A percentile compares a stretch with the other conserved stretches of the same genome.
These are phyloP conservation scores for Corapipo altera DNA, from an alignment of 2,113 vertebrate species.

Conservation along the genomic window DNA sequence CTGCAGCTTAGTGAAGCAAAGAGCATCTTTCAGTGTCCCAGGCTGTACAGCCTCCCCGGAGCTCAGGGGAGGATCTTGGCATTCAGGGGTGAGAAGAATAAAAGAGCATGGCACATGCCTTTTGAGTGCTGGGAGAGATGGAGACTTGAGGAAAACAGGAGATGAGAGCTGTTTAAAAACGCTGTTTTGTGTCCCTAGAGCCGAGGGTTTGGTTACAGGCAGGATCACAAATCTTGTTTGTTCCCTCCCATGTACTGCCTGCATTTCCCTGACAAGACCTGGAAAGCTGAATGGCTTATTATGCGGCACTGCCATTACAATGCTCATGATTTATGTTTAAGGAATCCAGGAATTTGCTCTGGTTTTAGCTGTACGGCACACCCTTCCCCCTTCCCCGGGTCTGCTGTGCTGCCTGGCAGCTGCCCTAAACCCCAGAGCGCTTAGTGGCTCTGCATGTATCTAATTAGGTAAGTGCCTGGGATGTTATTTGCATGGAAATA, in stretches of 20 bases:
- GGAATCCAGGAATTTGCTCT: conserved; percentile 51
- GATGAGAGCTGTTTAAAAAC: not conserved
- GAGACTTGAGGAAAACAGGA: not conserved
- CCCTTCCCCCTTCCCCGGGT: conserved; percentile 40
- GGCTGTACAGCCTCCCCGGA: not conserved
- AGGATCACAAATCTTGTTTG: not conserved
- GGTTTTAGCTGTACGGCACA: not conserved
- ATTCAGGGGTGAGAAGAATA: not conserved
- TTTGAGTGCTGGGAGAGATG: not conserved
- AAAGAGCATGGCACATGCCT: not conserved
- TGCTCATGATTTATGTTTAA: conserved; percentile 41
- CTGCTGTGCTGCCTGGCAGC: conserved; percentile 33
- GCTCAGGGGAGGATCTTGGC: not conserved
- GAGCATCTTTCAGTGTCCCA: not conserved
- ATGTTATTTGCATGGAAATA: conserved; percentile 38
- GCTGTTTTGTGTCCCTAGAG: not conserved
- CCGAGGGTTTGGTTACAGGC: not conserved
- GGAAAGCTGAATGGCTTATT: conserved; percentile 33
- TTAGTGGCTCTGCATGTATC: conserved; percentile 21
- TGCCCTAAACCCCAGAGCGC: conserved; percentile 9
- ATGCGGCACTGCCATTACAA: not conserved
- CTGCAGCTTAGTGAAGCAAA: not conserved
- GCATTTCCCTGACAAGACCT: not conserved
- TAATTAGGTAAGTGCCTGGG: conserved; percentile 28
- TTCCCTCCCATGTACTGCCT: not conserved